Conservation (phyloP, 2,888 invertebrate genomes). For the Mellilla xanthometata region DNA sequence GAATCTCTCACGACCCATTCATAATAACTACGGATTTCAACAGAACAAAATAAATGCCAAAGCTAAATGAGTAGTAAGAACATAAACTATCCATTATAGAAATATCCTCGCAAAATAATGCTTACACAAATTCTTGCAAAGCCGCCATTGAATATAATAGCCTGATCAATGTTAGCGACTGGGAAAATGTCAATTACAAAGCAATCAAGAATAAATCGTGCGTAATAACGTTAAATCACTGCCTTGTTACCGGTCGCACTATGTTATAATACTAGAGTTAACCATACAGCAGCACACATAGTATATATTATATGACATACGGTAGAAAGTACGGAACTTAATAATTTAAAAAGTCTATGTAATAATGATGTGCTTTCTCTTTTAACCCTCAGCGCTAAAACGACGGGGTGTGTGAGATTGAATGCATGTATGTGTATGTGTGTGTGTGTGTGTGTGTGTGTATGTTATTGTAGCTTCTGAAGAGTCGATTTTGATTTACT, state of each 20-base stretch:
- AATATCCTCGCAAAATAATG: slow-evolving; percentile 1
- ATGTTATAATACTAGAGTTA: background rate
- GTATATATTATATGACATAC: background rate
- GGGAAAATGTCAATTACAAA: slow-evolving; percentile 34
- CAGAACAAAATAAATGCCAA: slow-evolving; percentile 7
- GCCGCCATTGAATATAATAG: slow-evolving; percentile 20
- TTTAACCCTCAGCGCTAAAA: too few species aligned
- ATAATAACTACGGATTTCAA: background rate
- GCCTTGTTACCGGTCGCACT: slow-evolving; percentile 25
- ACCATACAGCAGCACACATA: background rate
- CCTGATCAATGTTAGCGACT: slow-evolving; percentile 25
- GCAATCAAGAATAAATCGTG: slow-evolving; percentile 29
- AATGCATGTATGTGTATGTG: too few species aligned
- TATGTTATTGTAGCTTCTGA: too few species aligned
- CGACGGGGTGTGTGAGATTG: too few species aligned
- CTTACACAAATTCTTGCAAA: slow-evolving; percentile 5
- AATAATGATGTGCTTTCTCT: too few species aligned
- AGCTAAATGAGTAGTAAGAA: slow-evolving; percentile 3
- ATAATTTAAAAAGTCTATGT: too few species aligned
- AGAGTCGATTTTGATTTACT: too few species aligned
- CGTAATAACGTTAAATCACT: slow-evolving; percentile 31
- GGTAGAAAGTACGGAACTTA: too few species aligned
- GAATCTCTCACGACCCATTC: too few species aligned
- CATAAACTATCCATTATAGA: slow-evolving; percentile 3
- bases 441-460: too few species aligned